Evolutionary conservation across 2,888 invertebrate genomes (phyloP).

Genomic region (Synanthedon vespiformis): DNA sequence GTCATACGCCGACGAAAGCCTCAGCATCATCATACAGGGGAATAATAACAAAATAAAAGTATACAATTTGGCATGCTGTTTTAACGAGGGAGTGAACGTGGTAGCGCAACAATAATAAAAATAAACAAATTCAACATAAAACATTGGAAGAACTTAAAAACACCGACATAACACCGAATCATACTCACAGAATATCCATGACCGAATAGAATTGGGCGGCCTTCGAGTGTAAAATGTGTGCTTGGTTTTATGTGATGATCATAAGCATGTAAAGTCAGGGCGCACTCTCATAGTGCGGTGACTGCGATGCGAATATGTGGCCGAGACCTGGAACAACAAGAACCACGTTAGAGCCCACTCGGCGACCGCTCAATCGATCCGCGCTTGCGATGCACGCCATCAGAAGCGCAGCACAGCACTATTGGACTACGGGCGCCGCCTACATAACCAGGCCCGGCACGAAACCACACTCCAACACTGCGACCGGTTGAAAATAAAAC

Average conservation of each 20-base stretch:
- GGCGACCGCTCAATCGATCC: constrained; percentile 3
- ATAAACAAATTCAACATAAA: constrained; percentile 28
- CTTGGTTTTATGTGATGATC: constrained; percentile 39
- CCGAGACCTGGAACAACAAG: constrained; percentile 58
- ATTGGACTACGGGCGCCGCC: constrained; percentile 5
- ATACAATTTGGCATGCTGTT: constrained; percentile 64
- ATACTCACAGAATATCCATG: constrained; percentile 64
- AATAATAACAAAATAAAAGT: constrained; percentile 51
- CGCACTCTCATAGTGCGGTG: constrained; percentile 61
- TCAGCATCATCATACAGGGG: constrained; percentile 62
- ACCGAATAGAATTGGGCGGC: constrained; percentile 25
- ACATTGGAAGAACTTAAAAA: constrained; percentile 46
- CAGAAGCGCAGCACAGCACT: constrained; percentile 7
- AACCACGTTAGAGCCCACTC: constrained; percentile 24
- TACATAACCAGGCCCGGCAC: constrained; percentile 8
- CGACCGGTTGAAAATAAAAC: constrained; percentile 14
- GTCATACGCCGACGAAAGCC: constrained; percentile 71
- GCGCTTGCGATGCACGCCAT: constrained; percentile 5
- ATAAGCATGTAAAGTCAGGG: constrained; percentile 38
- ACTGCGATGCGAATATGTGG: constrained; percentile 31
- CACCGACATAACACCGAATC: constrained; percentile 45
- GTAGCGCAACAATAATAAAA: constrained; percentile 61
- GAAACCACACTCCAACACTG: constrained; percentile 9
- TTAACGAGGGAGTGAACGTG: constrained; percentile 69
- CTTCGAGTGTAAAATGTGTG: constrained; percentile 27